Base-by-base conservation (phyloP, 2,888 invertebrate genomes). In the Eupithecia subumbrata region DNA sequence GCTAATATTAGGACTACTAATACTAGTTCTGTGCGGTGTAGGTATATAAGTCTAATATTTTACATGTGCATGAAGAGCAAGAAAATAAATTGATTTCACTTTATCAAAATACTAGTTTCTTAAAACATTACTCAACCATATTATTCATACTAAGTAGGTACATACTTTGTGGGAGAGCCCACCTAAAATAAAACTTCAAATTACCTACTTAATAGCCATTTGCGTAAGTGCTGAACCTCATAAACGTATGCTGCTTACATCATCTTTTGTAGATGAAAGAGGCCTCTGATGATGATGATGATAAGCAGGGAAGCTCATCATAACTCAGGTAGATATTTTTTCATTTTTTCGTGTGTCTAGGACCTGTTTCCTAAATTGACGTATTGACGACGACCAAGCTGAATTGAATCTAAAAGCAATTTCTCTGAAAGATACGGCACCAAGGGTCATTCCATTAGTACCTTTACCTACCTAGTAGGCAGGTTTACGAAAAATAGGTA, bases 401-500 rank as follows among this genome's bases (percentile, higher is more conserved):
- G 80, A 82, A 83, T 83, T 81, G 83, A 85, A 86, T 86, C 84
- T 86, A 84, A 84, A 81, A 79, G 81, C 84, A 85, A 86, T 88
- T 84, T 87, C 85, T 88, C 80, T 83, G 78, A 80, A 79, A 81
- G 80, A 75, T 52, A 77, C 78, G 80, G 75, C 48, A 78, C 79
- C 82, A 75, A 79, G 83, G 85, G 86, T 84, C 86, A 86, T 87
- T 85, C 87, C 86, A 86, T 89, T 87, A 87, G 86, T 81, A 80
- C 81, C 78, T 68, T 63, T 72, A 48, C 67, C 69, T 68, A 83
- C 83, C 82, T 80, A 25, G 60, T 60, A 25, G 60, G 25, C 60
- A 22, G 56, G 11, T 12, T 82, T 78, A 82, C 88, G 87, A 90
- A 86, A 89, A 88, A 89, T 89, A n/a, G n/a, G n/a, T n/a, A 87